Base-by-base conservation (phyloP, 2,797 vertebrate species). In the Carapus acus region DNA sequence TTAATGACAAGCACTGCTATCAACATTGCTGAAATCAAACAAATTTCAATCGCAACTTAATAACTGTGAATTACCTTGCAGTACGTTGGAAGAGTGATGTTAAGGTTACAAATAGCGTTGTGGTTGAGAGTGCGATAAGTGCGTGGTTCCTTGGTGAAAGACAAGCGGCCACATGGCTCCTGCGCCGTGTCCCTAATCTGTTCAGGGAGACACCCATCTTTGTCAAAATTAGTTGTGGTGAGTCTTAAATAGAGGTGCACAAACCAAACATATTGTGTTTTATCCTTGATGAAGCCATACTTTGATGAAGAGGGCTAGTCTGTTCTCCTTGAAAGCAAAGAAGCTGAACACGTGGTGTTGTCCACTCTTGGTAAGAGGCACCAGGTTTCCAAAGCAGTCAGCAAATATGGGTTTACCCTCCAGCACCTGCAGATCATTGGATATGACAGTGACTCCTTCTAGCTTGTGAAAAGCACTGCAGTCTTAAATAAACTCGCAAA, bases 331-430 rank as follows among this genome's bases (percentile, higher is more conserved):
- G 83, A 99, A 99, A 62, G 96, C 95, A 82, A 91, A 98, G 79
- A 99, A 99, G 74, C 95, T 98, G 90, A 99, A 99, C 70, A 96
- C 89, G 42, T 97, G 95, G 68, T 98, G 94, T 34, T 99, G 96
- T 33, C 94, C 95, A 56, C 92, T 97, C 84, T 99, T 99, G 3
- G 91, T 99, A 58, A 99, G 86, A 23, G 96, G 96, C 52, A 98
- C 92, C 62, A 99, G 84, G 78, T 99, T 99, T 71, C 96, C 96
- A 80, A 97, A 99, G 75, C 96, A 99, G 78, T 98, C 96, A 16
- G 92, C 93, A 14, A 91, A 98, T 73, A 99, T 97, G 36, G 95
- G 96, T 77, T 98, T 99, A 83, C 96, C 96, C 78, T 99, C 96
- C 58, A 99, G 76, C 9, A 99, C 94, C 96, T 98, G 53, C 3